Evolutionary conservation across 2,797 vertebrate genomes (phyloP), one percentile per base, ranked within the genome.

Genomic region (Falco biarmicus): DNA sequence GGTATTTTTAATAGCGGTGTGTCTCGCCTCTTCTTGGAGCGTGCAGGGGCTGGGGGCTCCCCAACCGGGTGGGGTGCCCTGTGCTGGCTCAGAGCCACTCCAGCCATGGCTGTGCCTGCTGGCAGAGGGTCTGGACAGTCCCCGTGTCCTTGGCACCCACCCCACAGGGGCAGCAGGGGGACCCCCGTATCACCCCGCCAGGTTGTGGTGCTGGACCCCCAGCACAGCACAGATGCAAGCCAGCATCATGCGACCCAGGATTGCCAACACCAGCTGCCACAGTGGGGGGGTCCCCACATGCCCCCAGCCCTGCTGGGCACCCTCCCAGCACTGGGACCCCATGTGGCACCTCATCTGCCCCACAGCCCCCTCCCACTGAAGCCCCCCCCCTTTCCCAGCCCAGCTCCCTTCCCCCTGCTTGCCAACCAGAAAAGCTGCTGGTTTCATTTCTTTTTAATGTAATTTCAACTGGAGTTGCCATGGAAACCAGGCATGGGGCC

Each of bases 1-100:
- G 97, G 95, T 97, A 96, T 97, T 97, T 97, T 97, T 97, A 97
- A 95, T 94, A 95, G 61, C 10, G 4, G 70, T 88, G 90, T 95
- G 92, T 96, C 77, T 86, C 0, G 47, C 43, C 59, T 95, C 57
- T 96, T 91, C 63, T 96, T 94, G 71, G 37, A 63, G 22, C 1
- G 1, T 4, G 39, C 31, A 39, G 59, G 29, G 70, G 29, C 24
- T 0, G 0, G 64, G 47, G 20, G 18, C 7, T 59, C 2, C 53
- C 9, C 17, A 78, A 18, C 37, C 54, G n/a, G 45, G n/a, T 75
- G 50, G 21, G 19, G 41, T 43, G 47, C 13, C 31, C 66, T 25
- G 11, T 50, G 84, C 43, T 87, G 69, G 24, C 47, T 73, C 31
- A n/a, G n/a, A 54, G 43, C 28, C 41, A 41, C 24, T 29, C 32